Conservation (phyloP, 1,140 invertebrate genomes). For the Alviniconcha marisindica region DNA sequence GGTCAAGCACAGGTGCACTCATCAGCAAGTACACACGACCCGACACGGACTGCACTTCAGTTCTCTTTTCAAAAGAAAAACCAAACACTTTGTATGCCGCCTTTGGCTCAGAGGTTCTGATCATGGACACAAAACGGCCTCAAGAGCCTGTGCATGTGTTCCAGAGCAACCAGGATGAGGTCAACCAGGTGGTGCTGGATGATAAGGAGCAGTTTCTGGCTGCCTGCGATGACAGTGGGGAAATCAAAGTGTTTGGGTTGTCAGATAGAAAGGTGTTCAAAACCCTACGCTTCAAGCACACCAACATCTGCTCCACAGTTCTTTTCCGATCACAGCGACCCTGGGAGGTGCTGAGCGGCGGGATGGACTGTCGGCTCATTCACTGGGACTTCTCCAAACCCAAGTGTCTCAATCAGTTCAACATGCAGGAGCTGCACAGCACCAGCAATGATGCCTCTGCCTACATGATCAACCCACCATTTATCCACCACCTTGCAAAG, state of each 20-base stretch:
- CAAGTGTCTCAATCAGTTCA: slow-evolving; percentile 66
- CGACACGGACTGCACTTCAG: slow-evolving; percentile 64
- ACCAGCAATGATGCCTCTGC: slow-evolving; percentile 52
- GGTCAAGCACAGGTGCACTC: slow-evolving; percentile 64
- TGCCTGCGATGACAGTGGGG: slow-evolving; percentile 71
- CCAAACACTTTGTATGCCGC: slow-evolving; percentile 65
- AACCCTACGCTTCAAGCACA: slow-evolving; percentile 69
- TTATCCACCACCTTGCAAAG: slow-evolving; percentile 64
- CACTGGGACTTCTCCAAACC: slow-evolving; percentile 71
- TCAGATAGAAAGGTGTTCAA: slow-evolving; percentile 66
- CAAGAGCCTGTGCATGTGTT: slow-evolving; percentile 54
- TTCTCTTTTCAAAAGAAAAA: slow-evolving; percentile 59
- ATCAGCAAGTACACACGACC: slow-evolving; percentile 48
- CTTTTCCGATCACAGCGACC: slow-evolving; percentile 63
- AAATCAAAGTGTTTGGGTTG: slow-evolving; percentile 68
- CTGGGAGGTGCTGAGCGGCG: slow-evolving; percentile 69
- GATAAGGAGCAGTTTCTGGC: slow-evolving; percentile 69
- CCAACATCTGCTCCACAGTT: slow-evolving; percentile 71
- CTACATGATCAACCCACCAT: slow-evolving; percentile 71
- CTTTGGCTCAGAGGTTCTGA: slow-evolving; percentile 57
- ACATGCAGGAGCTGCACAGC: slow-evolving; percentile 71
- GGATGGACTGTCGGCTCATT: slow-evolving; percentile 69
- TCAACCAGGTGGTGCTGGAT: slow-evolving; percentile 68
- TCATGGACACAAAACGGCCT: slow-evolving; percentile 54
- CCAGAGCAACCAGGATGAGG: slow-evolving; percentile 66